Evolutionary conservation across 2,888 invertebrate species (phyloP).

Genomic region (Dendrolimus houi): DNA sequence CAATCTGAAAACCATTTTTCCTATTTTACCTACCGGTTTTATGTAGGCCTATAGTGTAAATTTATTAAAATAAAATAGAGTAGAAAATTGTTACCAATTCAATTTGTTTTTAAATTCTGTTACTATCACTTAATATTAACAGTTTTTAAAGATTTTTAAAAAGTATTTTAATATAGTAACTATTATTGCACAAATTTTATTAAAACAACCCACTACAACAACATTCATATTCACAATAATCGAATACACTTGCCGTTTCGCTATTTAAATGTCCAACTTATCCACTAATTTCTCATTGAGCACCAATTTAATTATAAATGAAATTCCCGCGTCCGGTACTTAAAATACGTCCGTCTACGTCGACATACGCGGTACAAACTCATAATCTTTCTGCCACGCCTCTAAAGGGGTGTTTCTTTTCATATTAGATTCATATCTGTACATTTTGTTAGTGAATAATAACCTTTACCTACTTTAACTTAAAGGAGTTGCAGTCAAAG

Average conservation of each 20-base stretch:
- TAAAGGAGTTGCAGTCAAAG: not conserved
- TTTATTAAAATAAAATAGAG: too few species aligned
- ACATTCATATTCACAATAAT: not conserved
- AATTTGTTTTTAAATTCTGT: too few species aligned
- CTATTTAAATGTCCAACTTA: too few species aligned
- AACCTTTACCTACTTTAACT: not conserved
- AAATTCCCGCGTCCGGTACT: constrained; percentile 17
- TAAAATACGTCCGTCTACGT: constrained; percentile 34
- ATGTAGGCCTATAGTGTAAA: too few species aligned
- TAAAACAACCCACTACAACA: not conserved
- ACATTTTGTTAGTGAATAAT: not conserved
- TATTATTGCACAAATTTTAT: not conserved
- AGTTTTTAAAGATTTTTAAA: too few species aligned
- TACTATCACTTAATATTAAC: too few species aligned
- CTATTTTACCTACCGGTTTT: too few species aligned
- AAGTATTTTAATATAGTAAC: too few species aligned
- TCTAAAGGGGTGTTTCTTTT: constrained; percentile 63
- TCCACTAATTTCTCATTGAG: constrained; percentile 1
- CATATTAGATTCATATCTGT: constrained; percentile 8
- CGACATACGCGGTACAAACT: constrained; percentile 42
- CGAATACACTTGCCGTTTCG: too few species aligned
- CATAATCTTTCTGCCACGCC: constrained; percentile 47
- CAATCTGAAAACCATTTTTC: too few species aligned
- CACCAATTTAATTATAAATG: not conserved
- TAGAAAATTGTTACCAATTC: too few species aligned